phyloP scores from a whole-genome alignment of 1,140 invertebrate species.

The Pteromalus puparum region DNA sequence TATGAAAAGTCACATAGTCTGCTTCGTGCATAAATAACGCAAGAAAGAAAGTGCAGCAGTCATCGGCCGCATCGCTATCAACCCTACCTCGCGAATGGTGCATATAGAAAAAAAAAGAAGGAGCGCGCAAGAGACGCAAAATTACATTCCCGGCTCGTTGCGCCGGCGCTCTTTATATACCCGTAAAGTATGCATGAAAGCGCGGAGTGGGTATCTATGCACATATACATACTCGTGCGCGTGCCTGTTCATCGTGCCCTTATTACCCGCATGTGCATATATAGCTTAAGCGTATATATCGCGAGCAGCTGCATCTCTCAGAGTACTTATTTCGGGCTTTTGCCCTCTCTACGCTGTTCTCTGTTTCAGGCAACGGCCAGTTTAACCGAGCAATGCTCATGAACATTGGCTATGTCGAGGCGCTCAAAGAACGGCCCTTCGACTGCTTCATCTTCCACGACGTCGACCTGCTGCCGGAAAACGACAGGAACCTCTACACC shows the following conservation, averaged over 20 bases:
- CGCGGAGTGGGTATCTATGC: background rate
- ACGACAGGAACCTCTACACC: constrained; percentile 93
- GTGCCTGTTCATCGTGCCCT: background rate
- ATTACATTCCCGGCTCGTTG: too few relatives aligned
- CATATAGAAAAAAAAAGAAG: too few relatives aligned
- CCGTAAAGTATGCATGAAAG: too few relatives aligned
- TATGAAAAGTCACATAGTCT: background rate
- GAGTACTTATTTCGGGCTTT: constrained; percentile 16
- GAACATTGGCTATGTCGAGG: constrained; percentile 96
- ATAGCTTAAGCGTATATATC: background rate
- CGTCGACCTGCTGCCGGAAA: constrained; percentile 94
- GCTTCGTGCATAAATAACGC: background rate
- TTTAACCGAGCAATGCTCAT: constrained; percentile 96
- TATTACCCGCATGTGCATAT: background rate
- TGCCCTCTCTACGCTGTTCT: background rate
- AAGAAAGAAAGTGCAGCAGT: background rate
- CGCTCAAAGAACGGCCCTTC: constrained; percentile 84
- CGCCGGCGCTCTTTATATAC: too few relatives aligned
- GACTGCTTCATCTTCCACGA: constrained; percentile 98
- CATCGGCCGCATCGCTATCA: background rate
- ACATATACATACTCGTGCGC: too few relatives aligned
- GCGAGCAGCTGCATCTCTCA: too few relatives aligned
- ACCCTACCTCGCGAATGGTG: too few relatives aligned
- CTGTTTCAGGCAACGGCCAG: constrained; percentile 76
- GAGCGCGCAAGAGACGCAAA: too few relatives aligned